A percentile compares a stretch with the other conserved stretches of the same genome.
Conservation (phyloP, 2,113 vertebrate species). For the Psittacula cyanocephala region DNA sequence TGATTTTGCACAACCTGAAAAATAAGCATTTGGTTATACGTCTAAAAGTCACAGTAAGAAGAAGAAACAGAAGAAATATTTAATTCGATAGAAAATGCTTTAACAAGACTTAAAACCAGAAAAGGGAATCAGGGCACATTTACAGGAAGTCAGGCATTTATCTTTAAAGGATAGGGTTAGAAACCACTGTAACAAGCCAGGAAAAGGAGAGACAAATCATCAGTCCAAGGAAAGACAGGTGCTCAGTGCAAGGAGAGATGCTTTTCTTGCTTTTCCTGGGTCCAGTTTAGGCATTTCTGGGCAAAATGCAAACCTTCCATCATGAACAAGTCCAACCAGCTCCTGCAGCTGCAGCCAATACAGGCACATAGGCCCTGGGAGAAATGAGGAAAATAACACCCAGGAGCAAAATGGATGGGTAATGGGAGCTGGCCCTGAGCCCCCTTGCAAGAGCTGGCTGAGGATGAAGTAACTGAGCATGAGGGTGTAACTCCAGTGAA, state of each 20-base stretch:
- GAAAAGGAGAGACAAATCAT: not conserved
- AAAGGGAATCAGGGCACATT: not conserved
- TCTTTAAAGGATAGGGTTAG: not conserved
- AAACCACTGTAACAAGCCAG: not conserved
- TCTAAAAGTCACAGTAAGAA: not conserved
- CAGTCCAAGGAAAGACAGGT: not conserved
- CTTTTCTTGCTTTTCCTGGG: not conserved
- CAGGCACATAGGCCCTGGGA: not conserved
- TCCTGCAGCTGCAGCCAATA: not conserved
- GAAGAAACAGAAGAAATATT: not conserved
- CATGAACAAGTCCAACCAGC: not conserved
- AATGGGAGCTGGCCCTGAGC: not conserved
- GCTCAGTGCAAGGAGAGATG: not conserved
- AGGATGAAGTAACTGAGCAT: not conserved
- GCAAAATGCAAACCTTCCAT: not conserved
- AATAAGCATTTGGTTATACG: not conserved
- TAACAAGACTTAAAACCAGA: not conserved
- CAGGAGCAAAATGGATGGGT: not conserved
- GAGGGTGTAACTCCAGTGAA: not conserved
- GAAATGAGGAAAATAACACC: not conserved
- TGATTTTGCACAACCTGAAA: not conserved
- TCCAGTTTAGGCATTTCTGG: not conserved
- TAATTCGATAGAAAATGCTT: not conserved
- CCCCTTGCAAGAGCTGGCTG: not conserved
- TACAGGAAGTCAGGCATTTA: not conserved